These are phyloP conservation scores for Archocentrus centrarchus DNA, from an alignment of 2,113 vertebrate genomes.

Conservation along the genomic window DNA sequence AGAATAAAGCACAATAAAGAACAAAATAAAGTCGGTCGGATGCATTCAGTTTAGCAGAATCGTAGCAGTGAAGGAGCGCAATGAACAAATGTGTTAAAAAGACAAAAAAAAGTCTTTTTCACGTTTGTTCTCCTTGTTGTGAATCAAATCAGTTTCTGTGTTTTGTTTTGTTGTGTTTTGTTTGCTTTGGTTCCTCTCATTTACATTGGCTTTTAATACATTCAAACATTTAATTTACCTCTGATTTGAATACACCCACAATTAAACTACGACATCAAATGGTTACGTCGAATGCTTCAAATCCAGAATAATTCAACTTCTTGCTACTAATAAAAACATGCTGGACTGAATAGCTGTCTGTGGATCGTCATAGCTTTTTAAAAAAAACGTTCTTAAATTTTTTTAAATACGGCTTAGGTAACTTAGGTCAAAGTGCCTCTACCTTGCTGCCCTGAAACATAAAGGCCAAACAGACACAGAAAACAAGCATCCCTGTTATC, in stretches of 20 bases:
- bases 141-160: not conserved
- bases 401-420: not conserved
- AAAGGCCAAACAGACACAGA: conserved; percentile 28
- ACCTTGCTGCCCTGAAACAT: conserved; percentile 41
- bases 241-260: conserved; percentile 21
- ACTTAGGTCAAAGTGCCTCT: conserved; percentile 18
- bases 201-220: conserved; percentile 10
- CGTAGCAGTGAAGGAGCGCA: not conserved
- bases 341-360: not conserved
- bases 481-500: conserved; percentile 30
- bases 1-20: not conserved
- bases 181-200: not conserved
- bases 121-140: not conserved
- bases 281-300: not conserved
- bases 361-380: not conserved
- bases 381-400: not conserved
- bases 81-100: too few relatives aligned
- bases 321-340: not conserved
- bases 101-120: too few relatives aligned
- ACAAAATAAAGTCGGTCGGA: conserved; percentile 2
- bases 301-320: not conserved
- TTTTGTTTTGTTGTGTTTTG: not conserved
- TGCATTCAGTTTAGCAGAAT: conserved; percentile 5
- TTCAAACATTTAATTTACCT: conserved; percentile 26
- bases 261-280: conserved; percentile 5